These are phyloP conservation scores for Hormiphora californensis DNA, from an alignment of 37 sponge, comb jelly and placozoan species.

Conservation along the genomic window DNA sequence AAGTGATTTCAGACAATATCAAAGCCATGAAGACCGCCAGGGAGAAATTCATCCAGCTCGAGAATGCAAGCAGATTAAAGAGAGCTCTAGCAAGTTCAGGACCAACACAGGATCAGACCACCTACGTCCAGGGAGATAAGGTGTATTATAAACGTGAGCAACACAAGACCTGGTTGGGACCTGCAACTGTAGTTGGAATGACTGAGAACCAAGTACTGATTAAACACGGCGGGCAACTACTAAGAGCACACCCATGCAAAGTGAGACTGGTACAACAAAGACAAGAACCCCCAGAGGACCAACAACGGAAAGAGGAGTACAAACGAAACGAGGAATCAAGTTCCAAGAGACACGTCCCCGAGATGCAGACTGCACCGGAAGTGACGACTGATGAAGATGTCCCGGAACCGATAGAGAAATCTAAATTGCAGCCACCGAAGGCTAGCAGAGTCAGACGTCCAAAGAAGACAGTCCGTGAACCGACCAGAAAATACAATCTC, in stretches of 20 bases:
- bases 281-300: too few species aligned
- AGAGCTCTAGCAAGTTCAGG: not conserved
- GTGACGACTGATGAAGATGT: too few species aligned
- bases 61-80: not conserved
- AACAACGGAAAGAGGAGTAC: too few species aligned
- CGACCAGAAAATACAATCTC: too few species aligned
- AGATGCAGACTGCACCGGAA: too few species aligned
- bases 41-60: slow-evolving; percentile 35
- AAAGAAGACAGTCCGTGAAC: too few species aligned
- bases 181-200: slow-evolving; percentile 8
- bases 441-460: too few species aligned
- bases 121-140: not conserved
- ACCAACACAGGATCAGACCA: not conserved
- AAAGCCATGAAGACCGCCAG: slow-evolving; percentile 1
- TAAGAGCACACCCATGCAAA: not conserved
- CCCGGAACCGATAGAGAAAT: too few species aligned
- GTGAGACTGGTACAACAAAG: too few species aligned
- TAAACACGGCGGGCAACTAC: not conserved
- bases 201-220: not conserved
- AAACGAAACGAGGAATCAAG: too few species aligned
- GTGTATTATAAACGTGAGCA: slow-evolving; percentile 10
- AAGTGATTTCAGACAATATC: not conserved
- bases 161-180: not conserved
- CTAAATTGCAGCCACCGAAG: too few species aligned
- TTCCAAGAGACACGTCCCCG: too few species aligned